A percentile compares a stretch with the other conserved stretches of the same genome.
Evolutionary conservation across 2,888 invertebrate species (phyloP).

Genomic region (Orchesella flavescens): DNA sequence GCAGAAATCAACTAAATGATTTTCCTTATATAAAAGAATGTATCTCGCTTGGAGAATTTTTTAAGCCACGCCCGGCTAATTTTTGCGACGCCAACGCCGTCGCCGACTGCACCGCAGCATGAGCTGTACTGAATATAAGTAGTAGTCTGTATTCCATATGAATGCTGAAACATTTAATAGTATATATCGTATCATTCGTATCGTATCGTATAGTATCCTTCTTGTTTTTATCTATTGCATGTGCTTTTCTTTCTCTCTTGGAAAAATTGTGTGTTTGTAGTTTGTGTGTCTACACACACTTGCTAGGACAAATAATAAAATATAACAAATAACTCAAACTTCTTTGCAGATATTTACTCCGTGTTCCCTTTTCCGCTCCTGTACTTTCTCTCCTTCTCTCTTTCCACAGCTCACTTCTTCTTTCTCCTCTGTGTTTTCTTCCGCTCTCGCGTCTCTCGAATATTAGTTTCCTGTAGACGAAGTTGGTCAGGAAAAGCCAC

Average conservation of each 20-base stretch:
- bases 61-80: too few relatives aligned
- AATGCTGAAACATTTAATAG: too few relatives aligned
- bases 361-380: slow-evolving; percentile 22
- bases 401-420: neutral
- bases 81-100: too few relatives aligned
- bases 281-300: neutral
- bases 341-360: slow-evolving; percentile 45
- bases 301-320: slow-evolving; percentile 37
- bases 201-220: neutral
- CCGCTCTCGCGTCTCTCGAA: slow-evolving; percentile 6
- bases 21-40: too few relatives aligned
- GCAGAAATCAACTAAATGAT: too few relatives aligned
- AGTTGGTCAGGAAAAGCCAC: slow-evolving; percentile 54
- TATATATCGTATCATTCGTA: too few relatives aligned
- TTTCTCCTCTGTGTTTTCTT: slow-evolving; percentile 9
- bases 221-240: neutral
- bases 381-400: neutral
- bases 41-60: too few relatives aligned
- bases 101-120: too few relatives aligned
- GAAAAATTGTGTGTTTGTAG: neutral
- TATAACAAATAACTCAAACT: slow-evolving; percentile 35
- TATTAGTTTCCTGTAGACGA: slow-evolving; percentile 33
- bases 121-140: too few relatives aligned
- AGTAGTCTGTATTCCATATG: too few relatives aligned
- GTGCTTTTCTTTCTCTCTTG: neutral